phyloP scores from a whole-genome alignment of 1,140 invertebrate genomes.

The Helicoverpa armigera region DNA sequence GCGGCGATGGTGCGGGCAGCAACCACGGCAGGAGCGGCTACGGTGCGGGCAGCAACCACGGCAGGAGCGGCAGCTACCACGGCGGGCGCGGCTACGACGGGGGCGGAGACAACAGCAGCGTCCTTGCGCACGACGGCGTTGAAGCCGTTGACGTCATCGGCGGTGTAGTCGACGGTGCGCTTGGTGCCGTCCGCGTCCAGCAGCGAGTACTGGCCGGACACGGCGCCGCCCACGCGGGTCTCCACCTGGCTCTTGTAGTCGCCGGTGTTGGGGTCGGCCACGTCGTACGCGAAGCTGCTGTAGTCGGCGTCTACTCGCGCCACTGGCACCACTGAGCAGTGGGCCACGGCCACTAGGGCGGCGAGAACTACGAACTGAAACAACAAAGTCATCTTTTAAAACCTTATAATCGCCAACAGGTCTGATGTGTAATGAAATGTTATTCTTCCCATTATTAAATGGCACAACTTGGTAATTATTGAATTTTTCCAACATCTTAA shows the following conservation, averaged over 20 bases:
- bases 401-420: background rate
- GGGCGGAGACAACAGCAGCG: constrained; percentile 62
- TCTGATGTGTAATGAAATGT: too few relatives aligned
- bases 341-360: constrained; percentile 60
- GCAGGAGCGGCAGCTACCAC: constrained; percentile 57
- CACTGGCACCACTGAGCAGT: constrained; percentile 69
- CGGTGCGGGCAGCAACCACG: constrained; percentile 54
- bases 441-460: too few relatives aligned
- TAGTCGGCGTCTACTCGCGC: constrained; percentile 71
- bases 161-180: constrained; percentile 83
- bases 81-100: constrained; percentile 44
- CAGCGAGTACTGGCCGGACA: constrained; percentile 85
- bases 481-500: too few relatives aligned
- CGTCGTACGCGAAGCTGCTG: constrained; percentile 80
- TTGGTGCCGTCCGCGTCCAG: constrained; percentile 84
- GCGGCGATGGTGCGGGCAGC: constrained; percentile 20
- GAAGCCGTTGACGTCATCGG: constrained; percentile 84
- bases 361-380: constrained; percentile 73
- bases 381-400: constrained; percentile 46
- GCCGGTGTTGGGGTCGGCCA: constrained; percentile 85
- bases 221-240: constrained; percentile 85
- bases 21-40: constrained; percentile 49
- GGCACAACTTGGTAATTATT: too few relatives aligned
- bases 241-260: constrained; percentile 85
- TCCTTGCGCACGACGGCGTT: constrained; percentile 84